These are phyloP conservation scores for Myotis myotis DNA, from an alignment of 2,797 vertebrate species.

Conservation along the genomic window DNA sequence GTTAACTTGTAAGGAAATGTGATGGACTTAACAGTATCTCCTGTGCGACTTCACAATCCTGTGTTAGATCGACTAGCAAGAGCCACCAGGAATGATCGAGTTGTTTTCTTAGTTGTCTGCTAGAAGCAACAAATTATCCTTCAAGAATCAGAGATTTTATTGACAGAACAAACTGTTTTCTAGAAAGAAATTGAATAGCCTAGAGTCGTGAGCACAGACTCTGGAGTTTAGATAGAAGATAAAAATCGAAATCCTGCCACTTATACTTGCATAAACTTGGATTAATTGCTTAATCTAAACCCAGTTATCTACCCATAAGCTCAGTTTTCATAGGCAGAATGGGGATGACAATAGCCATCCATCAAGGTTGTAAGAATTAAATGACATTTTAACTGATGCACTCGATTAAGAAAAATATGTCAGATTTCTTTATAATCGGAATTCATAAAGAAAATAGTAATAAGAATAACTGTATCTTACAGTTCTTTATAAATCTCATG, in stretches of 20 bases:
- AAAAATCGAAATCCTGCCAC: not conserved
- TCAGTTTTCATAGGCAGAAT: not conserved
- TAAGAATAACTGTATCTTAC: not conserved
- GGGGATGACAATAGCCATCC: not conserved
- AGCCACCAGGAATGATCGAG: not conserved
- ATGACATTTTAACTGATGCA: not conserved
- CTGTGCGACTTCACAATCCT: not conserved
- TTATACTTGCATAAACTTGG: not conserved
- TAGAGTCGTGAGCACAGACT: not conserved
- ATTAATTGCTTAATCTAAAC: constrained; percentile 15
- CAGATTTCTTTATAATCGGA: not conserved
- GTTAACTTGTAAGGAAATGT: not conserved
- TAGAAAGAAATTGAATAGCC: not conserved
- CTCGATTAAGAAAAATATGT: not conserved
- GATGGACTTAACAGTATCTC: not conserved
- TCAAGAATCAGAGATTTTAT: constrained; percentile 15
- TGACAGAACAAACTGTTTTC: constrained; percentile 23
- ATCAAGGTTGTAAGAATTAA: not conserved
- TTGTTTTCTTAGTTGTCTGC: constrained; percentile 19
- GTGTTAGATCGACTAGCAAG: not conserved
- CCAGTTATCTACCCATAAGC: not conserved
- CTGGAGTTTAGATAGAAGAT: not conserved
- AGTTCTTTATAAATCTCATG: not conserved
- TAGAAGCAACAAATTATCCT: not conserved
- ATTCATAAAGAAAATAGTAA: not conserved